phyloP scores from a whole-genome alignment of 2,113 vertebrate genomes.

The Dinomys branickii region DNA sequence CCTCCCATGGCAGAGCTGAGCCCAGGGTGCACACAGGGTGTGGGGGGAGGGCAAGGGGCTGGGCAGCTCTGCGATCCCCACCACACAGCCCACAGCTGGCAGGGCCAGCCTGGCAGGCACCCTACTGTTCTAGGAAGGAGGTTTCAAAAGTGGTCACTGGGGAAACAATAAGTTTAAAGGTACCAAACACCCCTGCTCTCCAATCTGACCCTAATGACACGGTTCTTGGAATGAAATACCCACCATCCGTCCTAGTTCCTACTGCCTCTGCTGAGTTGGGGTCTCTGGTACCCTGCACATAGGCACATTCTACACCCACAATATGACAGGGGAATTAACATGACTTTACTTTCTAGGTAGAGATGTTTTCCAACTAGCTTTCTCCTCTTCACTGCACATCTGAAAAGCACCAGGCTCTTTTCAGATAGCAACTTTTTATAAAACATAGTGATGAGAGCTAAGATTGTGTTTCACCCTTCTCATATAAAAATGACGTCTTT shows the following conservation, averaged over 20 bases:
- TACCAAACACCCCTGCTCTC: background rate
- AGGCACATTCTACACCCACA: conserved; percentile 67
- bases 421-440: conserved; percentile 70
- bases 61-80: background rate
- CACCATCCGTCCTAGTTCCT: conserved; percentile 36
- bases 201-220: background rate
- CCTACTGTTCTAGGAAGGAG: conserved; percentile 40
- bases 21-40: background rate
- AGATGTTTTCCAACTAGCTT: conserved; percentile 79
- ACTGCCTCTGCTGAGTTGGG: background rate
- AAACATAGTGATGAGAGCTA: conserved; percentile 69
- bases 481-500: conserved; percentile 31
- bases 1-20: conserved; percentile 49
- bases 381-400: conserved; percentile 57
- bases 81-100: background rate
- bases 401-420: conserved; percentile 53
- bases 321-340: conserved; percentile 73
- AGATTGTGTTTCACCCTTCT: conserved; percentile 52
- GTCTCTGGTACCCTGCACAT: conserved; percentile 29
- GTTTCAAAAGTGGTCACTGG: conserved; percentile 37
- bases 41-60: no score
- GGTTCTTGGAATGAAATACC: conserved; percentile 28
- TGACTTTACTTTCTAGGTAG: conserved; percentile 70
- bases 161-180: conserved; percentile 25
- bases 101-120: background rate